Percentiles rank a stretch among this genome's conserved stretches.
phyloP scores from a whole-genome alignment of 2,888 invertebrate species.

The Lasius platythorax region DNA sequence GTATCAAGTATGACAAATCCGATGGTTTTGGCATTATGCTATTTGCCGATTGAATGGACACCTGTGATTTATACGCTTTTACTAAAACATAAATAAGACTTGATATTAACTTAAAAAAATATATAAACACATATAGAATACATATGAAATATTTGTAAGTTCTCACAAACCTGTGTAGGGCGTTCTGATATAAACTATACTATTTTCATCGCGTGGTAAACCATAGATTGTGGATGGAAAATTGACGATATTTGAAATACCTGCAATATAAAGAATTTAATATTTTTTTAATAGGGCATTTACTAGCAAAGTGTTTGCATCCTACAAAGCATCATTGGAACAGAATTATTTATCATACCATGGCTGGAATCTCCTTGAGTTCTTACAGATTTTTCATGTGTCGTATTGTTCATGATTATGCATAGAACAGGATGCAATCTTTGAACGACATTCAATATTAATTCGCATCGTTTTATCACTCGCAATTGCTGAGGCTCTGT shows the following conservation, averaged over 20 bases:
- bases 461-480: conserved; percentile 84
- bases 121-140: not conserved
- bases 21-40: conserved; percentile 76
- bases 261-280: not conserved
- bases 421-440: conserved; percentile 81
- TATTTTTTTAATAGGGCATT: not conserved
- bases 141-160: not conserved
- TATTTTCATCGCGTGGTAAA: conserved; percentile 74
- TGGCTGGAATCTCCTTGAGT: conserved; percentile 76
- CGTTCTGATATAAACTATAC: conserved; percentile 80
- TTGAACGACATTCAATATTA: conserved; percentile 82
- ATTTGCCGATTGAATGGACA: conserved; percentile 83
- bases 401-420: conserved; percentile 78
- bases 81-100: conserved; percentile 71
- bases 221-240: conserved; percentile 74
- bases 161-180: conserved; percentile 82
- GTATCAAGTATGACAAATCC: conserved; percentile 81
- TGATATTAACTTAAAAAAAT: not conserved
- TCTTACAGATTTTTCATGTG: conserved; percentile 73
- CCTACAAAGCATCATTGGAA: not conserved
- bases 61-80: conserved; percentile 80
- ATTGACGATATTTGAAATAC: conserved; percentile 56
- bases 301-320: not conserved
- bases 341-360: conserved; percentile 63
- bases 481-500: conserved; percentile 83